Conservation (phyloP, 64 coral and sea anemone genomes). For the Platygyra sinensis region DNA sequence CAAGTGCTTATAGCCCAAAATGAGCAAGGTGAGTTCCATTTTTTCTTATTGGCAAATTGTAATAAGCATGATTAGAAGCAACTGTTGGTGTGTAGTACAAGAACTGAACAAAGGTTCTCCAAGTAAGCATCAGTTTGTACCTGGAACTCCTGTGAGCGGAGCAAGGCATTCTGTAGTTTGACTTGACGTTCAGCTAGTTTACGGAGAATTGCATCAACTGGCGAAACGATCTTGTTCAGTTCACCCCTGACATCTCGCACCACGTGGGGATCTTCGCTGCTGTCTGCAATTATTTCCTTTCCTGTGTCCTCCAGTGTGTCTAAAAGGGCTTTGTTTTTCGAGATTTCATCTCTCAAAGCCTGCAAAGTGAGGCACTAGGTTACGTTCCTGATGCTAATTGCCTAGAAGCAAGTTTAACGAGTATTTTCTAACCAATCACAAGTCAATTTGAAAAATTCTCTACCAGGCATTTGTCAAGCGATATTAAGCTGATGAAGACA, state of each 20-base stretch:
- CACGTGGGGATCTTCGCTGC: conserved; percentile 85
- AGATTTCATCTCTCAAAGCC: conserved; percentile 78
- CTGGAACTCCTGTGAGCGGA: conserved; percentile 93
- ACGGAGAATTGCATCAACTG: conserved; percentile 71
- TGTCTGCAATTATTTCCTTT: conserved; percentile 76
- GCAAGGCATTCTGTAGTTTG: conserved; percentile 80
- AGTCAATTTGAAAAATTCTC: not conserved
- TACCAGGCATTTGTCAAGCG: too few relatives aligned
- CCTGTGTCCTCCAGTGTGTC: conserved; percentile 82
- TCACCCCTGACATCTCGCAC: conserved; percentile 85
- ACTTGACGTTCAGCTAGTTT: conserved; percentile 86
- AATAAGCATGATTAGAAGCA: too few relatives aligned
- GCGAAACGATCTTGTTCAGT: conserved; percentile 79
- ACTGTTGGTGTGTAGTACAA: too few relatives aligned
- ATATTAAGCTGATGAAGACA: too few relatives aligned
- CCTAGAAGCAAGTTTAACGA: too few relatives aligned
- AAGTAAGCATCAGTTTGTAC: not conserved
- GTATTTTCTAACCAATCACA: not conserved
- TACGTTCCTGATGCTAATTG: too few relatives aligned
- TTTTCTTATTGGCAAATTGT: too few relatives aligned
- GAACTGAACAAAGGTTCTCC: too few relatives aligned
- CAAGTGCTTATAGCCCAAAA: too few relatives aligned
- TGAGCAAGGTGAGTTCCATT: too few relatives aligned
- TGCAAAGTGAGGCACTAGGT: not conserved
- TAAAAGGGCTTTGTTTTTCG: conserved; percentile 70